Base-by-base conservation (phyloP, 2,888 invertebrate species). In the Chaetogeoica ovagalla region DNA sequence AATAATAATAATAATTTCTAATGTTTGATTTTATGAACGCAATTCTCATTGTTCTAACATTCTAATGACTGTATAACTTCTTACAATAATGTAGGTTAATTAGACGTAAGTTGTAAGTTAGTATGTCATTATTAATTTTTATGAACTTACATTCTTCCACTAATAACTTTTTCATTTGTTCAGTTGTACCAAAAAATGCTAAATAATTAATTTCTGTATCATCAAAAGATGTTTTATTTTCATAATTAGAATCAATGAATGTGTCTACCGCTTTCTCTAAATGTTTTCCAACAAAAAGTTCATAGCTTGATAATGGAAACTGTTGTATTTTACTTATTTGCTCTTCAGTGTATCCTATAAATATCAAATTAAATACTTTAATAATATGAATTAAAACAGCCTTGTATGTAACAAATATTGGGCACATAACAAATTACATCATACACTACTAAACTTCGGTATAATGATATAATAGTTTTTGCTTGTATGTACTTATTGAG, bases 291-390 rank as follows among this genome's bases (percentile, higher is more conserved):
- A 79, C 57, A 63, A 63, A 79, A 37, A 79, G 55, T 39, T 71
- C 70, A 71, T 79, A 39, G 37, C 79, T 79, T 7, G 79, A 79
- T 23, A 55, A 63, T 17, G 79, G 79, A 70, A 79, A 79, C 55
- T 79, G 79, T 65, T 79, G 79, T 23, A 70, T 21, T 69, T 69
- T 77, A 23, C 6, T 37, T 59, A 48, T 52, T 30, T 55, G 23
- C 15, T 63, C 70, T 70, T 70, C 60, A 48, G 17, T 76, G 21
- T 30, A 37, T 15, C 52, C 60, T 60, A 48, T 13, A 76, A 76
- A 68, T 8, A 68, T 62, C 2, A 59, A 48, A 66, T 9, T 52
- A 52, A 17, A 3, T 19, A 68, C 30, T 52, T 55, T 52, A 48
- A 59, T 21, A 13, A 60, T 11, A 60, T 60, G 21, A 21, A 60